These are phyloP conservation scores for Jaculus jaculus DNA, from an alignment of 2,113 vertebrate genomes.

Conservation along the genomic window DNA sequence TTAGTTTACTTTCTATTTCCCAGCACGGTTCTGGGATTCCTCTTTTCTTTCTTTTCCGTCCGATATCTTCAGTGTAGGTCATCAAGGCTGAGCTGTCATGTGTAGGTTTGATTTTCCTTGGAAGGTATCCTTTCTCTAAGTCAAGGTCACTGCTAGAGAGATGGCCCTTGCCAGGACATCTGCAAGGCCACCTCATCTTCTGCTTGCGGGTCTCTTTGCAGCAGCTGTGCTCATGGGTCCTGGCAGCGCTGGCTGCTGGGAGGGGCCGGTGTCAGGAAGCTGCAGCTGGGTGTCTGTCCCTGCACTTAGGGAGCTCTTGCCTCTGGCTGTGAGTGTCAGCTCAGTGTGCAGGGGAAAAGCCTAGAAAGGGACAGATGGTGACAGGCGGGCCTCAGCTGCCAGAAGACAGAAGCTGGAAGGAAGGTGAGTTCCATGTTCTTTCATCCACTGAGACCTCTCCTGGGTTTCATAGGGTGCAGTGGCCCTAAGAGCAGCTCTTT, in stretches of 20 bases:
- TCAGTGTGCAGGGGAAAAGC: neutral
- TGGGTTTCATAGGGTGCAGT: neutral
- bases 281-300: neutral
- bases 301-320: neutral
- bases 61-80: neutral
- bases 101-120: neutral
- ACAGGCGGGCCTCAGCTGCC: neutral
- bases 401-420: conserved; percentile 1
- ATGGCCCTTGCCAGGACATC: neutral
- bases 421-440: neutral
- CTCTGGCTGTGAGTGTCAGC: neutral
- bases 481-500: neutral
- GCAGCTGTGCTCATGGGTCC: neutral
- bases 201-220: neutral
- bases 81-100: neutral
- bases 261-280: neutral
- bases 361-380: neutral
- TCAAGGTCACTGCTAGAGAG: neutral
- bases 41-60: neutral
- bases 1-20: neutral
- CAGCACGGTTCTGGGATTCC: neutral
- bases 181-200: neutral
- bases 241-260: neutral
- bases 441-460: neutral
- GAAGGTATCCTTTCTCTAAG: neutral